phyloP scores from a whole-genome alignment of 2,113 vertebrate genomes.

The Verasper variegatus region DNA sequence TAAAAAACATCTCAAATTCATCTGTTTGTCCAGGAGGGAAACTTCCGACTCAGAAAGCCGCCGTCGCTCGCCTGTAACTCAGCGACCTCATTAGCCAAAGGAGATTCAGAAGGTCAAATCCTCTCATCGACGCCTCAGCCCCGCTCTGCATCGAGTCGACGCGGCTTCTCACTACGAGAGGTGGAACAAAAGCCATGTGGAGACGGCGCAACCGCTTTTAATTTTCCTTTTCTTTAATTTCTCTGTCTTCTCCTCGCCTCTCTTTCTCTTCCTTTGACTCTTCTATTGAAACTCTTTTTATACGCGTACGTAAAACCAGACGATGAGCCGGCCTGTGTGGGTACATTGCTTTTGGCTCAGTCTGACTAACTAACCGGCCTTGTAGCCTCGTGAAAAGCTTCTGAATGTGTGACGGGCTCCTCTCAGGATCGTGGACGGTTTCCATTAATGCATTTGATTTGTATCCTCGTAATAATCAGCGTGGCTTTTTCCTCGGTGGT shows the following conservation, averaged over 20 bases:
- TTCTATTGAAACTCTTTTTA: conserved; percentile 31
- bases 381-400: conserved; percentile 34
- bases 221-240: neutral
- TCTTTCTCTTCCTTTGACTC: neutral
- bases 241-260: neutral
- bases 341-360: conserved; percentile 3
- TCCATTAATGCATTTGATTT: conserved; percentile 25
- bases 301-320: conserved; percentile 23
- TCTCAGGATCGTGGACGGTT: conserved; percentile 12
- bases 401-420: neutral
- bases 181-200: conserved; percentile 52
- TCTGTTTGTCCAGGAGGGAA: conserved; percentile 76
- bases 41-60: conserved; percentile 73
- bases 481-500: neutral
- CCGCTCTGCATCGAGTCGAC: neutral
- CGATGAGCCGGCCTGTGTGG: conserved; percentile 27
- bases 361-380: conserved; percentile 12
- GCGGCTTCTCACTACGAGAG: conserved; percentile 31
- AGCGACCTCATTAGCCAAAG: neutral
- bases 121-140: neutral
- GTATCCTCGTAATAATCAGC: conserved; percentile 7
- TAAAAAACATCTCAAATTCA: neutral
- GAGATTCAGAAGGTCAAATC: neutral
- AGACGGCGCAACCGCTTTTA: conserved; percentile 7
- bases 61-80: conserved; percentile 74